phyloP scores from a whole-genome alignment of 1,140 invertebrate species.

The Thrips palmi region DNA sequence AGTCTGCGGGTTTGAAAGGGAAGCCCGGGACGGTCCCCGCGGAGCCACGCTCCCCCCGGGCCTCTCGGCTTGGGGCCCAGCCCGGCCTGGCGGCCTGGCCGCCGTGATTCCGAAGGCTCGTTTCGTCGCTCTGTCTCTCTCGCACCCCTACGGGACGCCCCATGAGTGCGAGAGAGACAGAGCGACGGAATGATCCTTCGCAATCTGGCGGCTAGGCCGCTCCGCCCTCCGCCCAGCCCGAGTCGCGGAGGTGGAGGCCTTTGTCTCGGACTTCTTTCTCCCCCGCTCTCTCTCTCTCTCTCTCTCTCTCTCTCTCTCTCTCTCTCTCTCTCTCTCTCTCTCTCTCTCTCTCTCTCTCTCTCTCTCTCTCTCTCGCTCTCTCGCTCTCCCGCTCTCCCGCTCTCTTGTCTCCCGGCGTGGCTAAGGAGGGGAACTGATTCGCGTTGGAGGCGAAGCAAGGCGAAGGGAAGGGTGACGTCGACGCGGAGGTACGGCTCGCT shows the following conservation, averaged over 20 bases:
- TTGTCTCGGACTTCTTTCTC: background rate
- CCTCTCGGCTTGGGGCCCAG: too few species aligned
- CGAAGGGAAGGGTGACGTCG: background rate
- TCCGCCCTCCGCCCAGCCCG: slow-evolving; percentile 9
- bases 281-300: background rate
- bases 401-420: background rate
- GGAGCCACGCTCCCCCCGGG: too few species aligned
- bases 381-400: background rate
- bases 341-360: background rate
- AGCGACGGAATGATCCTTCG: too few species aligned
- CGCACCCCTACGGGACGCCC: too few species aligned
- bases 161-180: too few species aligned
- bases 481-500: background rate
- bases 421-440: background rate
- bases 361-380: background rate
- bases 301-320: background rate
- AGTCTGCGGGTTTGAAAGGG: too few species aligned
- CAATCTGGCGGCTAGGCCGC: background rate
- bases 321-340: background rate
- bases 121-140: too few species aligned
- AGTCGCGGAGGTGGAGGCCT: slow-evolving; percentile 4
- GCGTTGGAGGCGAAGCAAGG: slow-evolving; percentile 2
- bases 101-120: too few species aligned
- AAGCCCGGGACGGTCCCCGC: too few species aligned
- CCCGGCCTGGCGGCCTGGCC: too few species aligned